Conservation (phyloP, 2,888 invertebrate species). For the Callinectes sapidus region DNA sequence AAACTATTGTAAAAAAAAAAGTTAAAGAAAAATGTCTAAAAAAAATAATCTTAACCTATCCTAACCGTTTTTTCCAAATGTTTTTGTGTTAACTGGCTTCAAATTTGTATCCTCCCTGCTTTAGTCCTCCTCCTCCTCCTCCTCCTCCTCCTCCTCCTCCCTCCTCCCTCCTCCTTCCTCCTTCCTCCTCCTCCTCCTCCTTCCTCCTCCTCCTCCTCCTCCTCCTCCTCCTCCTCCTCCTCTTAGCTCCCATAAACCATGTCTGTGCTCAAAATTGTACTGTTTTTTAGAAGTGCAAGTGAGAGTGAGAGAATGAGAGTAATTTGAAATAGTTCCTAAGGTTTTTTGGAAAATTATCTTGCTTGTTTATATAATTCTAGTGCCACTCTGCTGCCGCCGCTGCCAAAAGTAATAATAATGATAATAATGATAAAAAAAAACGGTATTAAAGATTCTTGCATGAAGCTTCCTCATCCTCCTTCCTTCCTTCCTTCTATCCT, state of each 20-base stretch:
- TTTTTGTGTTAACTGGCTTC: conserved; percentile 57
- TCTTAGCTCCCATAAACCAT: background rate
- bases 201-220: background rate
- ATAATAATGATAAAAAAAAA: too few relatives aligned
- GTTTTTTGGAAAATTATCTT: background rate
- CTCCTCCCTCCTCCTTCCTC: too few relatives aligned
- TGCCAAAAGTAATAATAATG: background rate
- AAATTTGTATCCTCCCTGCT: background rate
- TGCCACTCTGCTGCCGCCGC: background rate
- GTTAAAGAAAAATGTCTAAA: background rate
- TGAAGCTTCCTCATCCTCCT: background rate
- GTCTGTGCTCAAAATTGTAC: conserved; percentile 23
- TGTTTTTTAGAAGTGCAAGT: background rate
- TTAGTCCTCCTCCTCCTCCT: background rate
- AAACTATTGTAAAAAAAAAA: background rate
- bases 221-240: background rate
- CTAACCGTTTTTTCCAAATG: conserved; percentile 10
- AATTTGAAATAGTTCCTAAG: conserved; percentile 14
- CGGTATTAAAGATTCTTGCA: background rate
- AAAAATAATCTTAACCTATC: conserved; percentile 7
- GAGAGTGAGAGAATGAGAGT: background rate
- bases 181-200: background rate
- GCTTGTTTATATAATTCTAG: background rate
- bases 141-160: background rate
- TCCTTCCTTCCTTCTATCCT: background rate